Percentiles rank a stretch among this genome's conserved stretches.
Conservation (phyloP, 2,113 vertebrate genomes). For the Casuarius casuarius region DNA sequence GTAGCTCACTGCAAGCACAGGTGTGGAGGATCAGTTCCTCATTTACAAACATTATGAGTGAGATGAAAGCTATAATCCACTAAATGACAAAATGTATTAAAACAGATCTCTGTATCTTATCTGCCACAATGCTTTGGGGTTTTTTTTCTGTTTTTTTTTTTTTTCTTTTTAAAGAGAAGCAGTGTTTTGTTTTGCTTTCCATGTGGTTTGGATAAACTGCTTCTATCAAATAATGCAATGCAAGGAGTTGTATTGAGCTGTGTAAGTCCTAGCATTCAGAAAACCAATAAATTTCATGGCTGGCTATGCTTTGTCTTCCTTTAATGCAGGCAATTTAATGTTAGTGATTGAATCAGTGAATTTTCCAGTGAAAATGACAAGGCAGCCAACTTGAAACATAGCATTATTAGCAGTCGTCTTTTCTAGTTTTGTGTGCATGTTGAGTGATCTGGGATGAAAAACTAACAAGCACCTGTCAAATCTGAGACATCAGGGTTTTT, state of each 20-base stretch:
- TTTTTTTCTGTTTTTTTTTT: not conserved
- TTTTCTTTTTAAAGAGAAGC: not conserved
- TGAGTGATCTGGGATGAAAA: slow-evolving; percentile 82
- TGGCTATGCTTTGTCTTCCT: slow-evolving; percentile 29
- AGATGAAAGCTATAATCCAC: not conserved
- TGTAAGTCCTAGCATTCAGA: not conserved
- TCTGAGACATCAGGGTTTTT: slow-evolving; percentile 82
- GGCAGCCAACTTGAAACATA: slow-evolving; percentile 25
- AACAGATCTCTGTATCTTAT: not conserved
- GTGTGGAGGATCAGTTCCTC: not conserved
- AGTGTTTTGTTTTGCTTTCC: not conserved
- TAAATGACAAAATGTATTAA: not conserved
- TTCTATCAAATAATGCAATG: not conserved
- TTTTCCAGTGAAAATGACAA: slow-evolving; percentile 49
- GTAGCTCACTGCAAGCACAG: not conserved
- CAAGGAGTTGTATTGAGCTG: not conserved
- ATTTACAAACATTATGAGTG: not conserved
- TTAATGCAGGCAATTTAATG: slow-evolving; percentile 62
- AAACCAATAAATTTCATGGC: slow-evolving; percentile 8
- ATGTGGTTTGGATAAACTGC: not conserved
- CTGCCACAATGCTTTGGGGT: not conserved
- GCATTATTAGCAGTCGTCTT: slow-evolving; percentile 60
- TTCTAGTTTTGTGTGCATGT: slow-evolving; percentile 71
- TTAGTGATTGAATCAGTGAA: not conserved
- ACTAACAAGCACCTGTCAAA: slow-evolving; percentile 94